Evolutionary conservation across 2,797 vertebrate species (phyloP), one percentile per base, ranked within the genome.

Genomic region (Hydrophis major): DNA sequence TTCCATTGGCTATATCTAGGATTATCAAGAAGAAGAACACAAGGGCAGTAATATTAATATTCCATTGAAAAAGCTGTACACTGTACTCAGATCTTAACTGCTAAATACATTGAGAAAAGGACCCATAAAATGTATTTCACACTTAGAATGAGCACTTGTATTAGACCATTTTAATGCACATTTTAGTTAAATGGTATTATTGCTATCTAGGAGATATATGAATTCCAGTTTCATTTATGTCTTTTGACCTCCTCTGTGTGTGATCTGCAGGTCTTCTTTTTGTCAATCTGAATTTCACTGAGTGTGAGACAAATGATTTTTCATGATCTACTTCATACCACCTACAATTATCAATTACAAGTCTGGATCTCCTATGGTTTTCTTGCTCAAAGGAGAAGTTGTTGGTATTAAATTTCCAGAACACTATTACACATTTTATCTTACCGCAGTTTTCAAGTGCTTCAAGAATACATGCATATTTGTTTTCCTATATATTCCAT

Each of bases 391-490:
- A 89, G 8, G 69, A 1, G 87, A 74, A 74, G 27, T 32, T 50
- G 53, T 32, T 13, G 50, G 42, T 37, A 57, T 47, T 53, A 61
- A 59, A 89, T 86, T 37, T 87, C 83, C 61, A 60, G 7, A 63
- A 0, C 22, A 57, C 12, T 88, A 25, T 88, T 69, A 55, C 11
- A 12, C 28, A 37, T 32, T 74, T 88, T 47, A 57, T 74, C 61
- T 61, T 61, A 50, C 20, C 42, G 28, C 14, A 59, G 74, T 78
- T 88, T 11, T 92, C 93, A 87, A 92, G 86, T 87, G 83, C 27
- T 37, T 22, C 63, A 91, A 95, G 96, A 95, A 7, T 90, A 94
- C 61, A n/a, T 90, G 14, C 6, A 56, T n/a, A 2, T 86, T 86
- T 95, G 88, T 93, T 93, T 90, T 18, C 94, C 66, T 93, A 91